Evolutionary conservation across 35 echinoderm and acorn worm genomes (phyloP).

Genomic region (Lytechinus variegatus): DNA sequence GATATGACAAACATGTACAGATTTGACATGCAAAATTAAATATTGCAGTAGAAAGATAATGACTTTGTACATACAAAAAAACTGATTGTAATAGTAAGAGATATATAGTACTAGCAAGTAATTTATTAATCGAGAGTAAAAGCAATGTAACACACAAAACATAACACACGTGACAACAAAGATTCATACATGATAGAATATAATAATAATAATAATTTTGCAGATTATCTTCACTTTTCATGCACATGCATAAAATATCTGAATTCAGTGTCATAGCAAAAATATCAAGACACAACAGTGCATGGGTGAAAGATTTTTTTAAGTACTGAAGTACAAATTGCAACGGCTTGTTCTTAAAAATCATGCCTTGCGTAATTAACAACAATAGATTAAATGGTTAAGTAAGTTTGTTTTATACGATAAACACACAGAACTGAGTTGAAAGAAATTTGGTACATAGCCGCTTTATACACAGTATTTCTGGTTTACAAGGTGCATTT

Average conservation of each 20-base stretch:
- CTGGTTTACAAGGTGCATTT: neutral
- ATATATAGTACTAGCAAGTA: neutral
- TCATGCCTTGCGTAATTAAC: constrained; percentile 3
- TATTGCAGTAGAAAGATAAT: neutral
- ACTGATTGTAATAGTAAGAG: constrained; percentile 5
- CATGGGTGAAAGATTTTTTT: neutral
- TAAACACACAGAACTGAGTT: constrained; percentile 18
- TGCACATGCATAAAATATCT: neutral
- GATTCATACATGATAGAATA: constrained; percentile 14
- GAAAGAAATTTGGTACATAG: constrained; percentile 14
- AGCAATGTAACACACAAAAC: constrained; percentile 12
- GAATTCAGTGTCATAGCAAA: neutral
- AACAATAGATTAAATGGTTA: neutral
- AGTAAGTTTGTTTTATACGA: neutral
- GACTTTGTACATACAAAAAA: neutral
- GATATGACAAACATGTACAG: neutral
- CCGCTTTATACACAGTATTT: neutral
- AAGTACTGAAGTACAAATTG: neutral
- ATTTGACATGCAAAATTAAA: neutral
- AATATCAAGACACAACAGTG: constrained; percentile 3
- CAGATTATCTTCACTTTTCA: neutral
- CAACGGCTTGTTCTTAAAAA: neutral
- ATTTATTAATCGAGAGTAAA: neutral
- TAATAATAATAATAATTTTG: neutral
- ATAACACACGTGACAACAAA: neutral